Evolutionary conservation across 2,888 invertebrate genomes (phyloP), one percentile per base, ranked within the genome.

Genomic region (Agonopterix heracliana): DNA sequence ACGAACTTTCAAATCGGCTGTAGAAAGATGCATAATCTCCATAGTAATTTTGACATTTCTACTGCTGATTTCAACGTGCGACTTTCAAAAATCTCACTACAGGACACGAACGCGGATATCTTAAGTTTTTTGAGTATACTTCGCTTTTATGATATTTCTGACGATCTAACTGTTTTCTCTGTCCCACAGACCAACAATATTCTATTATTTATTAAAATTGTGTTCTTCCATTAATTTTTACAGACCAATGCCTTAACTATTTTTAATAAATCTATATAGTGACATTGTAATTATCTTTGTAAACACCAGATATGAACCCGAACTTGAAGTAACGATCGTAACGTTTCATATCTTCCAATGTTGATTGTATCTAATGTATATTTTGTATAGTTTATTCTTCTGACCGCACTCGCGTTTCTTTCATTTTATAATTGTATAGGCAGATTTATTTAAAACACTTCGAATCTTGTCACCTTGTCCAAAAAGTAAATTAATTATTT

Each of bases 211-310:
- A 45, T 38, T 40, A 38, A 26, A 14, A 69, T 68, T 38, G n/a
- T 64, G 79, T 78, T 83, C 81, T 83, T 81, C 82, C 82, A 81
- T 79, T 79, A 76, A 64, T 60, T 46, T 40, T 38, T 13, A 40
- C 26, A 9, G 12, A 52, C 55, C 55, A 56, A 59, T 54, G 57
- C 63, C 66, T 67, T 64, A 63, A 64, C 67, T 63, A 63, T 56
- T 50, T 41, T 43, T 47, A 49, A 51, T 11, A 11, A 26, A 34
- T 11, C 43, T 45, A 52, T 46, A 40, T 53, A 49, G 43, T 56
- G 51, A 53, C 51, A n/a, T 38, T 38, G 10, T 54, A 52, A 55
- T 34, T 41, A n/a, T 35, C 44, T n/a, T 45, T n/a, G 35, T 56
- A 57, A 63, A 63, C 50, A 67, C 69, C 68, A 71, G 67, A 72